Conservation (phyloP, 2,888 invertebrate genomes). For the Limnephilus auricula region DNA sequence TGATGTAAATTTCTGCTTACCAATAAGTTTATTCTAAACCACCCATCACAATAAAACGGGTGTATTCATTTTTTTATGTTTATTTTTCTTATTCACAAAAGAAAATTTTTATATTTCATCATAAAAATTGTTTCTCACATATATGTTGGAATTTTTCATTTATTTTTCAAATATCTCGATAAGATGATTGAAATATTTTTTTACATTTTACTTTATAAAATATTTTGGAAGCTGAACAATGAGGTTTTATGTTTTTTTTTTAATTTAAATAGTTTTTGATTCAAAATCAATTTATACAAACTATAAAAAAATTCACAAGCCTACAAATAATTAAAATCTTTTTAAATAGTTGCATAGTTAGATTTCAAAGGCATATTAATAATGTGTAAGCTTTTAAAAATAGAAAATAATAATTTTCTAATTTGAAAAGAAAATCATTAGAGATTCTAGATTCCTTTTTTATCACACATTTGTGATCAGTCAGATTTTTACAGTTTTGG, state of each 20-base stretch:
- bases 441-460: neutral
- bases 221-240: constrained; percentile 12
- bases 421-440: neutral
- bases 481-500: neutral
- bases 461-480: neutral
- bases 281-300: neutral
- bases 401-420: neutral
- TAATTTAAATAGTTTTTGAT: neutral
- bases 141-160: constrained; percentile 18
- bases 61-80: neutral
- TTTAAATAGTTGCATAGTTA: neutral
- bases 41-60: neutral
- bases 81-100: neutral
- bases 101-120: neutral
- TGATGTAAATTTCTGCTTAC: constrained; percentile 32
- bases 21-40: constrained; percentile 23
- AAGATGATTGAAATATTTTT: neutral
- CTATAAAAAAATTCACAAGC: neutral
- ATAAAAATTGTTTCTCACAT: neutral
- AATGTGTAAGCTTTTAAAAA: neutral
- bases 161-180: constrained; percentile 8
- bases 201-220: neutral
- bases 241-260: neutral
- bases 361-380: neutral
- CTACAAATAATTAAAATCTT: neutral